These are phyloP conservation scores for Acanthopagrus latus DNA, from an alignment of 2,797 vertebrate genomes.

Conservation along the genomic window DNA sequence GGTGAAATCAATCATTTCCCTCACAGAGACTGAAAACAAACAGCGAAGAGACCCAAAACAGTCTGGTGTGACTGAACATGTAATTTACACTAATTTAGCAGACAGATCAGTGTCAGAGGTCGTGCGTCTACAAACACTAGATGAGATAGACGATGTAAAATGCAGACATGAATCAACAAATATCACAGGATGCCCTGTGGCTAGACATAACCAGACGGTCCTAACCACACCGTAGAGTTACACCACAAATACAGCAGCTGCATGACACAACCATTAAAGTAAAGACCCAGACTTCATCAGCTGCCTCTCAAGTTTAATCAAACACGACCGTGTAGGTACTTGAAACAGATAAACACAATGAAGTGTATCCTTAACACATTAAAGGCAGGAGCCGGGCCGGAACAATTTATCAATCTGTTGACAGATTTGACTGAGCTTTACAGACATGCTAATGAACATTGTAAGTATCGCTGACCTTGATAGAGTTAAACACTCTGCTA, in stretches of 20 bases:
- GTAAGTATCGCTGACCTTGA: background rate
- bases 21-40: conserved; percentile 54
- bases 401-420: conserved; percentile 37
- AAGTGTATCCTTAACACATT: conserved; percentile 45
- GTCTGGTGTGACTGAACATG: conserved; percentile 33
- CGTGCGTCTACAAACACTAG: conserved; percentile 30
- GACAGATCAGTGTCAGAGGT: conserved; percentile 36
- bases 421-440: conserved; percentile 33
- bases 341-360: conserved; percentile 54
- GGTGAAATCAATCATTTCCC: conserved; percentile 33
- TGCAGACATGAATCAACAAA: conserved; percentile 66
- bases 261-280: conserved; percentile 64
- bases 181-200: conserved; percentile 44
- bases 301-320: conserved; percentile 57
- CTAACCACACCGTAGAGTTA: conserved; percentile 54
- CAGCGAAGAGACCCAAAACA: conserved; percentile 46
- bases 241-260: conserved; percentile 57
- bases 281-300: conserved; percentile 55
- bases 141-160: conserved; percentile 46
- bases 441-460: background rate
- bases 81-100: conserved; percentile 50
- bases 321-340: conserved; percentile 44
- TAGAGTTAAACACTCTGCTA: background rate
- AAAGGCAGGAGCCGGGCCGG: conserved; percentile 15
- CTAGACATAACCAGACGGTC: conserved; percentile 60